phyloP scores from a whole-genome alignment of 92 coral and sea anemone species.

The Palythoa caribaeorum region DNA sequence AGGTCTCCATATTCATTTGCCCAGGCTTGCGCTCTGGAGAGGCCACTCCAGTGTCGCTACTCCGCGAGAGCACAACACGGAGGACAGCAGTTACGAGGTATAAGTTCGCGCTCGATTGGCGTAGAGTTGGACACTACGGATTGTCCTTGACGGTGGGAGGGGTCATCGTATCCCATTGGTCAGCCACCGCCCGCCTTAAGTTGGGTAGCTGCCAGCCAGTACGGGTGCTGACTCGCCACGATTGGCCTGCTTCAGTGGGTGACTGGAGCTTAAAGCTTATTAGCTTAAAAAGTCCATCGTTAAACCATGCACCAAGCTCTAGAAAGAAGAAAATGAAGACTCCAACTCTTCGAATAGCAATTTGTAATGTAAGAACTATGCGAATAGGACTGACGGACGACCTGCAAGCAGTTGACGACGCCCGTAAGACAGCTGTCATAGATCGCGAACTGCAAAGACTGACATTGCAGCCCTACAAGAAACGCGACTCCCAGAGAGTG shows the following conservation, averaged over 20 bases:
- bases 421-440: conserved; percentile 59
- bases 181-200: conserved; percentile 75
- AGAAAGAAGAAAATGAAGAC: neutral
- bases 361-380: neutral
- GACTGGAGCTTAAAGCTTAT: conserved; percentile 12
- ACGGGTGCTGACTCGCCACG: conserved; percentile 67
- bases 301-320: neutral
- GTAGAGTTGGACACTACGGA: neutral
- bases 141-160: conserved; percentile 35
- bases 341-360: neutral
- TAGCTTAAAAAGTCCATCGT: neutral
- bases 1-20: neutral
- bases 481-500: conserved; percentile 54
- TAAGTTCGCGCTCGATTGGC: neutral
- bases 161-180: conserved; percentile 68
- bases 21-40: neutral
- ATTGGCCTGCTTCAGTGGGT: conserved; percentile 67
- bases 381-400: conserved; percentile 17
- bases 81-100: neutral
- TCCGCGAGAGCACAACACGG: neutral
- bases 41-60: neutral
- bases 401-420: conserved; percentile 39
- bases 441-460: conserved; percentile 49
- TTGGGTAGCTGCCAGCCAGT: conserved; percentile 75
- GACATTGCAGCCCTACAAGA: conserved; percentile 65